Evolutionary conservation across 2,113 vertebrate species (phyloP), one percentile per base, ranked within the genome.

Genomic region (Chrysemys picta): DNA sequence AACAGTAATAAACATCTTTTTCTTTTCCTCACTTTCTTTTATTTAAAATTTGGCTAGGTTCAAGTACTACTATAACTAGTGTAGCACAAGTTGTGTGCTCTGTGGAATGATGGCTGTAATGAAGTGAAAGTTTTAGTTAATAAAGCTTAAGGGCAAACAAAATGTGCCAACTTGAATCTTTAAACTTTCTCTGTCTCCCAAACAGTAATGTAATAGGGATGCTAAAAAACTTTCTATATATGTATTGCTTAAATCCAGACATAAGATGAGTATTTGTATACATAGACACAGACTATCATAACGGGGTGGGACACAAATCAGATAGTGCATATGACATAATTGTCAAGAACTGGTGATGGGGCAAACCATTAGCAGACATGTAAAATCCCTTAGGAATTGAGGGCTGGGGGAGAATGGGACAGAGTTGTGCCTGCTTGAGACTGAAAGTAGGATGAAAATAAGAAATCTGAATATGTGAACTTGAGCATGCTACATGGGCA

Each of bases 211-310:
- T 31, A 62, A 62, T 8, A 31, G 54, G 7, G 10, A 57, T 57
- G 56, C 56, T 12, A 57, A 57, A 57, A 50, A 57, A 57, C 56
- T 57, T 57, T 27, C 56, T 57, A 27, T 57, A 11, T 75, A 8
- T 11, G n/a, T 2, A 52, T 0, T 84, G 19, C 31, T 85, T 38
- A 19, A 88, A 19, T 93, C 85, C 5, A 17, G 38, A n/a, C 31
- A 21, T 50, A 31, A 62, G 10, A 62, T 62, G 27, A 62, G 24
- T 31, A 62, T 62, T 31, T 47, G 76, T 31, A 49, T 49, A 47
- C 11, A 50, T 6, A 50, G 21, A 35, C 11, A n/a, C 25, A 49
- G 9, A 8, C 2, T 62, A 62, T 29, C 1, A 0, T n/a, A 0
- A 0, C 10, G 2, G 21, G 19, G 10, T 85, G 59, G 80, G 91